Conservation (phyloP, 2,888 invertebrate species). For the Drosophila seclusa region DNA sequence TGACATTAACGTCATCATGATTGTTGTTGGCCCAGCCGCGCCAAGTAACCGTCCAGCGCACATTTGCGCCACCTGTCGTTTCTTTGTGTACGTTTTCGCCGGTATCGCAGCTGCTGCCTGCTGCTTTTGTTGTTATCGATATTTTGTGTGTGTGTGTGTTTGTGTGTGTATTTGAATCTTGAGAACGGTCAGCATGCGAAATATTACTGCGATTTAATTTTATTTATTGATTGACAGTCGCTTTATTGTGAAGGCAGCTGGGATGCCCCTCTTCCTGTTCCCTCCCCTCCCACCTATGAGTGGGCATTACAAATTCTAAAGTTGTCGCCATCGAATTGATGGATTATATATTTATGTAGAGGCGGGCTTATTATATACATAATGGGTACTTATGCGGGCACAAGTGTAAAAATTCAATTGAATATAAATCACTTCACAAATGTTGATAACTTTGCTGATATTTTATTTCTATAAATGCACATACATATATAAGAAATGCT, state of each 20-base stretch:
- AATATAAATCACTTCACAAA: background rate
- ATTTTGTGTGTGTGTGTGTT: background rate
- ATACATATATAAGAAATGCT: background rate
- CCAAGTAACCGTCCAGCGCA: conserved; percentile 82
- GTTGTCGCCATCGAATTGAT: conserved; percentile 16
- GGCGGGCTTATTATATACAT: conserved; percentile 2
- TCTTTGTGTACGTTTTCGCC: conserved; percentile 36
- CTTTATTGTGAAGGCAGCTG: background rate
- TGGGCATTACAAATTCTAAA: conserved; percentile 40
- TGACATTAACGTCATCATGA: conserved; percentile 93
- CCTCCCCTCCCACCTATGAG: conserved; percentile 1
- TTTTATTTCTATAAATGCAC: background rate
- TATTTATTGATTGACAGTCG: conserved; percentile 26
- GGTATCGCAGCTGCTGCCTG: background rate
- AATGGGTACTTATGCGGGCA: conserved; percentile 20
- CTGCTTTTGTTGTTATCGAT: background rate
- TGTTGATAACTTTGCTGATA: background rate
- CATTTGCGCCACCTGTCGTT: conserved; percentile 47
- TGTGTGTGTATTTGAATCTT: conserved; percentile 10
- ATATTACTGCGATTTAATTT: conserved; percentile 4
- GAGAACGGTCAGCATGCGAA: conserved; percentile 4
- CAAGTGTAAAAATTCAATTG: background rate
- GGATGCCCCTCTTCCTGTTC: conserved; percentile 3
- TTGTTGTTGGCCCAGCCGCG: conserved; percentile 96
- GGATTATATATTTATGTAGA: conserved; percentile 17